Conservation (phyloP, 2,888 invertebrate genomes). For the Ellobium chinense region DNA sequence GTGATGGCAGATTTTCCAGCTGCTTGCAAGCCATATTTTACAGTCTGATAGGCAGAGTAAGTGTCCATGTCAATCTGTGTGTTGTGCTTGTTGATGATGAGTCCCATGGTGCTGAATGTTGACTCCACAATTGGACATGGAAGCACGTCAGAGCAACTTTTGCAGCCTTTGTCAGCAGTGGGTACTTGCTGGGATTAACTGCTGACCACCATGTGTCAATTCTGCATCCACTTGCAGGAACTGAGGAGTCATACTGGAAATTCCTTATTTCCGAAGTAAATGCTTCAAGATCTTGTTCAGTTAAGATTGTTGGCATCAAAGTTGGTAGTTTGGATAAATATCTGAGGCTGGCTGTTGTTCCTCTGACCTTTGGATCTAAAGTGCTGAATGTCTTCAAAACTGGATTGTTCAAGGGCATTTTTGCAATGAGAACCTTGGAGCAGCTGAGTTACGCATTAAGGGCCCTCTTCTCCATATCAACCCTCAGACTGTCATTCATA, state of each 20-base stretch:
- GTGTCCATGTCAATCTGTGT: constrained; percentile 1
- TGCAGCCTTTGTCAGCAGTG: background rate
- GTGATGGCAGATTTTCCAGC: background rate
- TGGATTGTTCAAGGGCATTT: background rate
- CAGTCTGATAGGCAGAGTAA: background rate
- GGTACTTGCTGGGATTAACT: background rate
- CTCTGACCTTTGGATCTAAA: background rate
- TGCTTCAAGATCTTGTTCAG: background rate
- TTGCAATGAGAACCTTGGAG: background rate
- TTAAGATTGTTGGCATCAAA: background rate
- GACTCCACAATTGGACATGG: constrained; percentile 14
- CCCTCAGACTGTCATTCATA: background rate
- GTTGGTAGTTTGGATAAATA: background rate
- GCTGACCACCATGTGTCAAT: background rate
- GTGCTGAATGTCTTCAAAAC: background rate
- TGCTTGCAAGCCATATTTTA: background rate
- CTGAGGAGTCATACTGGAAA: background rate
- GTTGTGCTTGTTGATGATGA: background rate
- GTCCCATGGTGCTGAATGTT: background rate
- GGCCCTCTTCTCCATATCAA: background rate
- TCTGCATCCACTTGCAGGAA: background rate
- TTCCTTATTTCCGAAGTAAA: background rate
- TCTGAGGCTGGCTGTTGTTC: background rate
- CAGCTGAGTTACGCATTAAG: background rate
- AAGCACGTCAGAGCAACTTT: background rate